These are phyloP conservation scores for Thamnophis elegans DNA, from an alignment of 2,797 vertebrate genomes.

Conservation along the genomic window DNA sequence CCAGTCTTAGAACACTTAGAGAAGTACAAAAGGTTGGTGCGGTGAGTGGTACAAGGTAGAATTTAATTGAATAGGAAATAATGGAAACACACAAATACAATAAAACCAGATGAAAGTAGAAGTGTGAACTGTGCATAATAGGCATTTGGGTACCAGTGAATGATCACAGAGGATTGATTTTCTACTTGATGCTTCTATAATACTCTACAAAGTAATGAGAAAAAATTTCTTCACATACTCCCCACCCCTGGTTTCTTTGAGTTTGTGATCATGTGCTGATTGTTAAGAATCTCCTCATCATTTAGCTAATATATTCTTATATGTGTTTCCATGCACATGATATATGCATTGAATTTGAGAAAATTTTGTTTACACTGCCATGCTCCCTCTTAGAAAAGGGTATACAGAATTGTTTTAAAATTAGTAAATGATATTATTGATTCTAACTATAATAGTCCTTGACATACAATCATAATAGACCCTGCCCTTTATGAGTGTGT, in stretches of 20 bases:
- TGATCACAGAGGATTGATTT: background rate
- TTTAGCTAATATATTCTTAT: background rate
- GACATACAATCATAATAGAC: background rate
- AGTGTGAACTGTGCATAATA: background rate
- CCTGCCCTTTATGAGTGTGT: background rate
- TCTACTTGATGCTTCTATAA: background rate
- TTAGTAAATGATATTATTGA: background rate
- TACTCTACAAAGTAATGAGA: background rate
- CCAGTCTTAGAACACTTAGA: background rate
- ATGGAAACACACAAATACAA: background rate
- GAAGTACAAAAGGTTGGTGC: background rate
- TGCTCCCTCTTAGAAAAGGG: background rate
- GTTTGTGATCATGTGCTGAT: background rate
- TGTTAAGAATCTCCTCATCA: background rate
- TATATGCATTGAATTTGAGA: background rate
- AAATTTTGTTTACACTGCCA: background rate
- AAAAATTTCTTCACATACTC: background rate
- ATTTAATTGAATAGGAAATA: background rate
- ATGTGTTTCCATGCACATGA: background rate
- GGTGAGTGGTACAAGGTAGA: background rate
- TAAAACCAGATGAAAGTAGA: background rate
- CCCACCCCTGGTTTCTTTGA: background rate
- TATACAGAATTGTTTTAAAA: background rate
- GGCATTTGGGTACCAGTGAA: background rate
- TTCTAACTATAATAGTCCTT: background rate